Base-by-base conservation (phyloP, 1,140 invertebrate genomes). In the Drosophila prosaltans region DNA sequence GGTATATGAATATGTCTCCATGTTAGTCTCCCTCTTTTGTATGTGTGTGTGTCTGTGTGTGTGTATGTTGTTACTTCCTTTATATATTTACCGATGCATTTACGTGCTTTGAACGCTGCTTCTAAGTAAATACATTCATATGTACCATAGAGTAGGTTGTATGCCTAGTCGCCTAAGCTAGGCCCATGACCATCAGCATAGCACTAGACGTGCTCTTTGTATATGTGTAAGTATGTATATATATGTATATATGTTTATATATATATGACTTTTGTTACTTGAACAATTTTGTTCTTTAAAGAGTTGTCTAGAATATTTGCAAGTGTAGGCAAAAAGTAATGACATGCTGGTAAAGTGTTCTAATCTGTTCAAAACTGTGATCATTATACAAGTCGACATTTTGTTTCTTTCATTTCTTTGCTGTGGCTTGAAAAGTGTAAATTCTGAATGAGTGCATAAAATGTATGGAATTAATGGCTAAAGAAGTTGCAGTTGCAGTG, bases 31-130 rank as follows among this genome's bases (percentile, higher is more conserved):
- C 32, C 40, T 3, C 21, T 24, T 51, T 24, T 24, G 16, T 48
- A 21, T 63, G 36, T 51, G 7, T 40, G 9, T n/a, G 26, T 43
- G 54, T 61, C 26, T 48, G 41, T 58, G 54, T 59, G 51, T 40
- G 58, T 58, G 39, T 24, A 43, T 65, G 65, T 36, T 21, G 41
- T 64, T 78, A 64, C 54, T 39, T 39, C 57, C 43, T 24, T 66
- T 77, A 88, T 86, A 60, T 88, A 83, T 83, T 89, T 88, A 74
- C 84, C 72, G 72, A 89, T 89, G 83, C 76, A 88, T 72, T 86
- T 86, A 82, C 83, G 80, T 88, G 80, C 76, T 73, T 28, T 62
- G 67, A 36, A 69, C 43, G 30, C 32, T 66, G 64, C 72, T 69
- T 69, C 54, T 84, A 70, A 55, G 81, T 69, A 84, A 84, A 84